Evolutionary conservation across 2,797 vertebrate species (phyloP).

Genomic region (Graptemys geographica): DNA sequence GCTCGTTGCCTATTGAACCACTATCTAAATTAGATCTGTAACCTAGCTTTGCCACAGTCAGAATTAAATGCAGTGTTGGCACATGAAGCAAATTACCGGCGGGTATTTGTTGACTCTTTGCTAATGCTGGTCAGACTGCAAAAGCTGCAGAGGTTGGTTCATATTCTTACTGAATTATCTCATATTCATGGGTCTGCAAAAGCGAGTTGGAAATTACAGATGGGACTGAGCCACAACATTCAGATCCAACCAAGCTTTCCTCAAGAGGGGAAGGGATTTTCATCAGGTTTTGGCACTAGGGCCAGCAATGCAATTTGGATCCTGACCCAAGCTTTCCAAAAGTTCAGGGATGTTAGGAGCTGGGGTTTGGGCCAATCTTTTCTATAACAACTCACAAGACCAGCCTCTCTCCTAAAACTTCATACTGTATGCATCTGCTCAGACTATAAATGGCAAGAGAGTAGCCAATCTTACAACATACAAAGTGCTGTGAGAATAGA

Average conservation of each 20-base stretch:
- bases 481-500: neutral
- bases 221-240: neutral
- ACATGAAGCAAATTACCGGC: neutral
- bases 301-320: neutral
- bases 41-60: neutral
- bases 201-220: neutral
- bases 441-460: fast-evolving
- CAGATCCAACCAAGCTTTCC: neutral
- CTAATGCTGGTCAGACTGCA: neutral
- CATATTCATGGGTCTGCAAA: neutral
- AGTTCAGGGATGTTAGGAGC: neutral
- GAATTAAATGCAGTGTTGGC: neutral
- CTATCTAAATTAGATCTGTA: neutral
- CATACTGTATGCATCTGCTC: neutral
- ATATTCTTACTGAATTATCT: neutral
- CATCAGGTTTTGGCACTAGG: neutral
- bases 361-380: neutral
- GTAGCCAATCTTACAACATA: fast-evolving
- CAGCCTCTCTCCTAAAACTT: neutral
- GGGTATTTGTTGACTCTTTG: neutral
- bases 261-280: neutral
- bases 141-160: neutral
- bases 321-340: neutral
- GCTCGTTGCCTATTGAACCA: neutral
- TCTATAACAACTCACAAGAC: neutral